Base-by-base conservation (phyloP, 2,888 invertebrate genomes). In the Stramonita haemastoma region DNA sequence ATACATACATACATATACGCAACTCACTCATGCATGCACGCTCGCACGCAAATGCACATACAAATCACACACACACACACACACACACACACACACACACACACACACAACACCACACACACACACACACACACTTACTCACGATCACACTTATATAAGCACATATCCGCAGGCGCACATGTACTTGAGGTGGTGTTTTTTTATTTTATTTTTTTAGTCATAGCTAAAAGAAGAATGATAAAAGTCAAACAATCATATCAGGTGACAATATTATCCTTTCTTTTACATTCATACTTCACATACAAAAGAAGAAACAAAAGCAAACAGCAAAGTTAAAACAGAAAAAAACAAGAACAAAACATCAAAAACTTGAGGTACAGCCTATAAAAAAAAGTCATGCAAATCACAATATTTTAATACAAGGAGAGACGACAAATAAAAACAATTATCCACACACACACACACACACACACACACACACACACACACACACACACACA, bases 101-200 rank as follows among this genome's bases (percentile, higher is more conserved):
- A 79, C 32, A 79, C 32, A 79, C 79, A 79, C 79, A 79, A n/a
- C n/a, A n/a, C 13, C 79, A 79, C 32, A 79, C 79, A 79, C n/a
- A 73, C 26, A 26, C n/a, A 73, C n/a, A 73, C 73, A 73, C n/a
- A 6, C 73, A 73, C 22, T 17, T 6, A 17, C 73, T 17, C 22
- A 17, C 15, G 26, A 73, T 11, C 6, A 73, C 26, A 22, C 15
- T 57, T 57, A 57, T 57, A 15, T 57, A 17, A 73, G 15, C 22
- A n/a, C 15, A 19, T 73, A 5, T 73, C 15, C 6, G 15, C 73
- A 73, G 26, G 6, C 6, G 6, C 15, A 73, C 15, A 73, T 11
- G 6, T 11, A 73, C 57, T 13, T 15, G 15, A 13, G 57, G 57
- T 13, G 57, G 11, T 13, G 57, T 73, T n/a, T 73, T 73, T 73